Percentiles rank a stretch among this genome's conserved stretches.
phyloP scores from a whole-genome alignment of 2,888 invertebrate genomes.

The Habroteleia sp. region DNA sequence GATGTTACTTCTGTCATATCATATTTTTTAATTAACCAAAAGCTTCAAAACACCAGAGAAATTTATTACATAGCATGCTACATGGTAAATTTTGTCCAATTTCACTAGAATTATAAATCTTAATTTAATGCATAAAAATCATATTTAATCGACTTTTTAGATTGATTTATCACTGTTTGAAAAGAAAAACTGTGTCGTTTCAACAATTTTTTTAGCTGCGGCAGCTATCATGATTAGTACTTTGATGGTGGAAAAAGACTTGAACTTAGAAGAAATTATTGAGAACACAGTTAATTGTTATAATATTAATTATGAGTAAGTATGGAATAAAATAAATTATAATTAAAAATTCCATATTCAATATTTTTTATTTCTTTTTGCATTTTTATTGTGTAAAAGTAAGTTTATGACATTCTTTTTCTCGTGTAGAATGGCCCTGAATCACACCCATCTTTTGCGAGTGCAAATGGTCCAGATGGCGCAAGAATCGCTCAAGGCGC shows the following conservation, averaged over 20 bases:
- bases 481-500: not conserved
- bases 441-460: not conserved
- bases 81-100: conserved; percentile 29
- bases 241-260: not conserved
- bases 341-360: too few species aligned
- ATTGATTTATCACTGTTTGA: conserved; percentile 10
- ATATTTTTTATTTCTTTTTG: not conserved
- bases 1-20: conserved; percentile 23
- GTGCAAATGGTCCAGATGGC: conserved; percentile 3
- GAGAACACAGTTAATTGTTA: not conserved
- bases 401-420: too few species aligned
- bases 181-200: conserved; percentile 5
- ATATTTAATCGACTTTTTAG: conserved; percentile 4
- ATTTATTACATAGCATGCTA: conserved; percentile 28
- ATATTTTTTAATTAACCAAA: conserved; percentile 19
- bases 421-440: not conserved
- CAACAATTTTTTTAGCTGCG: conserved; percentile 10
- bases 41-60: not conserved
- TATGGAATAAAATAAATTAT: not conserved
- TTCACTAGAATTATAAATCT: too few species aligned
- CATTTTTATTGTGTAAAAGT: too few species aligned
- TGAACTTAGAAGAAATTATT: not conserved
- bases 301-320: conserved; percentile 10
- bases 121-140: too few species aligned
- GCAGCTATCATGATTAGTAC: conserved; percentile 3